Conservation (phyloP, 2,888 invertebrate species). For the Eledona agricola region DNA sequence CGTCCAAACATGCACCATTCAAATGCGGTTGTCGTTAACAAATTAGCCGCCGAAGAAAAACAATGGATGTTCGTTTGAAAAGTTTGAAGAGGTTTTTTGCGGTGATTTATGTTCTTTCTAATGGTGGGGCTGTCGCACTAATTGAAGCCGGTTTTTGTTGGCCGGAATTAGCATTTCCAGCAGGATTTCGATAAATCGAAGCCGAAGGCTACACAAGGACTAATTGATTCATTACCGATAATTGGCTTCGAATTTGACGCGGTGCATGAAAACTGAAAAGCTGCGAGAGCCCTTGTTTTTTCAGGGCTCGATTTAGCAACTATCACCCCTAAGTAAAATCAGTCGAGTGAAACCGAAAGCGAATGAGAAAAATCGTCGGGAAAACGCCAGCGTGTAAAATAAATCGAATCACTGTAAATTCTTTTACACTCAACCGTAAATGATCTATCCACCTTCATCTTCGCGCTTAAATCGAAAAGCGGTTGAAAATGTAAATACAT, state of each 20-base stretch:
- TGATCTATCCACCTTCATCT: constrained; percentile 49
- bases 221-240: constrained; percentile 47
- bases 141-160: constrained; percentile 56
- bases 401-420: constrained; percentile 54
- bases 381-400: constrained; percentile 50
- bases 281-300: constrained; percentile 27
- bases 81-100: constrained; percentile 25
- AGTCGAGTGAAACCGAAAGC: constrained; percentile 47
- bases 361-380: constrained; percentile 46
- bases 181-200: constrained; percentile 40
- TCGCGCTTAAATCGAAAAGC: constrained; percentile 27
- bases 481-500: constrained; percentile 28
- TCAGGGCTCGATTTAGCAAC: constrained; percentile 31
- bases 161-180: constrained; percentile 52
- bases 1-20: background rate
- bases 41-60: constrained; percentile 21
- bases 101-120: constrained; percentile 50
- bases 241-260: too few species aligned
- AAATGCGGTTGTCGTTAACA: constrained; percentile 15
- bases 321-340: constrained; percentile 38
- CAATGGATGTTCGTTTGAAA: constrained; percentile 24
- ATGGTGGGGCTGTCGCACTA: constrained; percentile 50
- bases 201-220: constrained; percentile 33
- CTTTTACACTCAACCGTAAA: constrained; percentile 50
- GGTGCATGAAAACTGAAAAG: constrained; percentile 21